phyloP scores from a whole-genome alignment of 2,888 invertebrate species.

The Diabrotica balteata region DNA sequence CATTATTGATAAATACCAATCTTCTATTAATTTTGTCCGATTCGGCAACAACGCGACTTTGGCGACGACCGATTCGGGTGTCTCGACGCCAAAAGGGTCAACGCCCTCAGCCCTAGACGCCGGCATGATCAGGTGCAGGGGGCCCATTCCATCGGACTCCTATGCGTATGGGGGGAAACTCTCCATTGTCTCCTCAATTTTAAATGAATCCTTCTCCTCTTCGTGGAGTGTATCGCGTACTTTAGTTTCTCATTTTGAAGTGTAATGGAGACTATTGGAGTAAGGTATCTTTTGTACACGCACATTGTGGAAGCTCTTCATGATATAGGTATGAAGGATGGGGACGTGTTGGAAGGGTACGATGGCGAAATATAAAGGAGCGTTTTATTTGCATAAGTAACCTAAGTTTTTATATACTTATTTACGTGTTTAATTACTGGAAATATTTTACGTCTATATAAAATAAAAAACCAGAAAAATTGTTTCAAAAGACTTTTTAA shows the following conservation, averaged over 20 bases:
- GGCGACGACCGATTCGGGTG: conserved; percentile 18
- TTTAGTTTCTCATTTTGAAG: background rate
- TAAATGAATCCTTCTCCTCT: conserved; percentile 10
- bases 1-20: background rate
- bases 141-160: conserved; percentile 16
- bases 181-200: conserved; percentile 8
- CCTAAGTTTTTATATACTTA: no score
- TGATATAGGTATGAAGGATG: background rate
- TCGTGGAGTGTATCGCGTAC: conserved; percentile 2
- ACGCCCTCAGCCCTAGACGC: conserved; percentile 25
- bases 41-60: conserved; percentile 8
- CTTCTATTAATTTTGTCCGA: background rate
- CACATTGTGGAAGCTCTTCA: conserved; percentile 1
- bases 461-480: no score
- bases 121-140: conserved; percentile 17
- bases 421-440: no score
- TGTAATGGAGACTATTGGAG: conserved; percentile 9
- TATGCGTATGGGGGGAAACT: conserved; percentile 11
- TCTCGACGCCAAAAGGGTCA: conserved; percentile 25
- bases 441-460: no score
- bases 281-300: conserved; percentile 6
- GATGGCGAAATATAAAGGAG: no score
- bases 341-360: no score
- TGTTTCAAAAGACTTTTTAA: no score
- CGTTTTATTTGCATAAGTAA: no score